phyloP scores from a whole-genome alignment of 2,797 vertebrate species.

The Xiphorhynchus erythropygius region DNA sequence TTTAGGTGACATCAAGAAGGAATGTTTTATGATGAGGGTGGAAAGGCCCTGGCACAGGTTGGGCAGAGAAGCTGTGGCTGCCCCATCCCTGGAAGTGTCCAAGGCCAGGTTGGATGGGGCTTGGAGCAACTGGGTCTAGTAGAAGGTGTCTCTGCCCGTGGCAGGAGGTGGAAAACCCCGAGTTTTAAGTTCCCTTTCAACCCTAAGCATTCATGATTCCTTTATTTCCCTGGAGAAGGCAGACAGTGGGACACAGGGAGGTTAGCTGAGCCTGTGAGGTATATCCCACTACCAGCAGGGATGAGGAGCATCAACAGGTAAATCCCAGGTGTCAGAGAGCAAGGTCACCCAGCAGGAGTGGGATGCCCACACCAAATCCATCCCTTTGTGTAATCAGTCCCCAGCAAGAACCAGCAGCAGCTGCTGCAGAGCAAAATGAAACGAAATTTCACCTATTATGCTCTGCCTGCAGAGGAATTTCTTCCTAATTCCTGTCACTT shows the following conservation, averaged over 20 bases:
- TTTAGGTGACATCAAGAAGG: not conserved
- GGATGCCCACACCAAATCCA: not conserved
- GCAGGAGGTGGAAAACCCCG: not conserved
- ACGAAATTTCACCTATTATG: not conserved
- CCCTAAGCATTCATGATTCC: not conserved
- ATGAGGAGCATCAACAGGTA: not conserved
- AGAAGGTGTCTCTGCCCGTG: not conserved
- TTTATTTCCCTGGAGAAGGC: not conserved
- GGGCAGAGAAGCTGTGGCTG: not conserved
- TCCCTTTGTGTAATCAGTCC: not conserved
- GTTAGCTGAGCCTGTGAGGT: not conserved
- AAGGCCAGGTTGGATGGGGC: not conserved
- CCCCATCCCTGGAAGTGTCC: not conserved
- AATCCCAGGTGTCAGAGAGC: not conserved
- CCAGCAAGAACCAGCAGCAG: not conserved
- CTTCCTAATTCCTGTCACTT: constrained; percentile 36
- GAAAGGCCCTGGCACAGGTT: not conserved
- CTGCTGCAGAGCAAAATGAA: not conserved
- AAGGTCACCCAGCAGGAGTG: accelerated
- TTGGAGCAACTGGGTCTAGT: not conserved
- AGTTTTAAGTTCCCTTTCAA: not conserved
- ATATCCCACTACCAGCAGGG: not conserved
- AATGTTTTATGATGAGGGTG: not conserved
- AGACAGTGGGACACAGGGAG: not conserved
- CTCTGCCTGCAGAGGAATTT: constrained; percentile 4